Evolutionary conservation across 1,140 invertebrate species (phyloP).

Genomic region (Drosophila carrolli): DNA sequence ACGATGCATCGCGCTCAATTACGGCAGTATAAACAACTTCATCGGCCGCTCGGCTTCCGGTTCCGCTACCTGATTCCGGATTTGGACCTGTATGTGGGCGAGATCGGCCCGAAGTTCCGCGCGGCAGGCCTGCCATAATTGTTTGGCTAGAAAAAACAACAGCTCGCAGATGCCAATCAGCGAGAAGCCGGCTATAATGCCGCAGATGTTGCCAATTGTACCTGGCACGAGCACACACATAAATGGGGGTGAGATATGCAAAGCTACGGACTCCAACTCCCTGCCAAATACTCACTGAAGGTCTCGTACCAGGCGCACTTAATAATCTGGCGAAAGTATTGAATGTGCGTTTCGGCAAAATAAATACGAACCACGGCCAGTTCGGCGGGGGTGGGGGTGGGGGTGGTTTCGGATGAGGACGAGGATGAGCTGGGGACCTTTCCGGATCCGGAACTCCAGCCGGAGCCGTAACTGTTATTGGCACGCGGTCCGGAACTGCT

Average conservation of each 20-base stretch:
- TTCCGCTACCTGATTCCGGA: slow-evolving; percentile 44
- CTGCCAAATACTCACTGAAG: slow-evolving; percentile 66
- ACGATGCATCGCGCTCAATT: slow-evolving; percentile 63
- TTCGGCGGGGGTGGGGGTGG: slow-evolving; percentile 1
- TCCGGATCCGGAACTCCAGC: slow-evolving; percentile 23
- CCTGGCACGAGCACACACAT: slow-evolving; percentile 51
- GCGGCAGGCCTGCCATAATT: slow-evolving; percentile 74
- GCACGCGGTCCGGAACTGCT: slow-evolving; percentile 35
- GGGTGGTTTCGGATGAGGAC: background rate
- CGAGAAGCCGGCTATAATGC: slow-evolving; percentile 83
- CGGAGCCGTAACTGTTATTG: slow-evolving; percentile 44
- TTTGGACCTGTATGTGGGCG: slow-evolving; percentile 24
- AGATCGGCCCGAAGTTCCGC: slow-evolving; percentile 57
- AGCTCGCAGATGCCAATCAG: slow-evolving; percentile 82
- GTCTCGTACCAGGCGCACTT: slow-evolving; percentile 75
- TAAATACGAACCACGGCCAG: slow-evolving; percentile 73
- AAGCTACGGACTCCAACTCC: background rate
- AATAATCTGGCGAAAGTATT: slow-evolving; percentile 81
- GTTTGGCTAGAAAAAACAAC: slow-evolving; percentile 78
- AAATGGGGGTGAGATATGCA: slow-evolving; percentile 34
- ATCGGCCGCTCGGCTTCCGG: slow-evolving; percentile 36
- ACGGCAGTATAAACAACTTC: slow-evolving; percentile 59
- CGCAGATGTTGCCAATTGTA: slow-evolving; percentile 81
- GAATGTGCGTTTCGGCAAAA: slow-evolving; percentile 80
- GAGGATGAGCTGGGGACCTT: slow-evolving; percentile 17